Conservation (phyloP, 2,888 invertebrate species). For the Stenolophus ochropezus region DNA sequence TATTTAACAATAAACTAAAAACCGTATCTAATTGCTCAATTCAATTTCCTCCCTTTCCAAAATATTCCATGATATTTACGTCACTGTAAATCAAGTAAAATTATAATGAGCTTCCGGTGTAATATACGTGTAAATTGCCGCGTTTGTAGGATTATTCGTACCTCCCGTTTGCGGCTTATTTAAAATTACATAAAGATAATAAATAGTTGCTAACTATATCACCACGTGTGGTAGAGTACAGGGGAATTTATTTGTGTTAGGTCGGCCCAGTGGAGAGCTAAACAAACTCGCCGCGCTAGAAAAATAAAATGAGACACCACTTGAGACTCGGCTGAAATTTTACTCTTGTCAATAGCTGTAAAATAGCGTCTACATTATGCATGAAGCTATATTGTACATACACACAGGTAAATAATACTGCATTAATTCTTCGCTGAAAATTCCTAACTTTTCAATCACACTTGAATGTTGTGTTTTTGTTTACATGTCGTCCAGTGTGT, state of each 20-base stretch:
- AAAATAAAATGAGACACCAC: conserved; percentile 35
- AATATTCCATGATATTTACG: no score
- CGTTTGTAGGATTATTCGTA: no score
- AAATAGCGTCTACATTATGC: conserved; percentile 9
- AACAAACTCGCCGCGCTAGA: conserved; percentile 24
- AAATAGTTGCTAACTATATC: conserved; percentile 29
- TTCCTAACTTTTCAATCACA: no score
- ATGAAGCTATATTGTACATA: background rate
- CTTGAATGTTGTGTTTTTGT: no score
- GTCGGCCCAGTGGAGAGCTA: conserved; percentile 26
- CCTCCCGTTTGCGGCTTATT: background rate
- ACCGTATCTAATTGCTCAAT: no score
- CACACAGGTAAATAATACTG: background rate
- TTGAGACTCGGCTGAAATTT: conserved; percentile 14
- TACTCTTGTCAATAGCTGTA: conserved; percentile 36
- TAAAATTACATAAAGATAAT: conserved; percentile 18
- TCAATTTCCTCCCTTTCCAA: no score
- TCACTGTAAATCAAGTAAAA: no score
- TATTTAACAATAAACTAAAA: no score
- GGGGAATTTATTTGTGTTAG: conserved; percentile 12
- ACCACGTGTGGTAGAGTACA: background rate
- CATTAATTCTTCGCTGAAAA: no score
- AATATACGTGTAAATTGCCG: no score
- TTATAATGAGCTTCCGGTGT: no score
- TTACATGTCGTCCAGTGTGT: no score